Evolutionary conservation across 2,888 invertebrate species (phyloP), one percentile per base, ranked within the genome.

Genomic region (Leptinotarsa haldemani): DNA sequence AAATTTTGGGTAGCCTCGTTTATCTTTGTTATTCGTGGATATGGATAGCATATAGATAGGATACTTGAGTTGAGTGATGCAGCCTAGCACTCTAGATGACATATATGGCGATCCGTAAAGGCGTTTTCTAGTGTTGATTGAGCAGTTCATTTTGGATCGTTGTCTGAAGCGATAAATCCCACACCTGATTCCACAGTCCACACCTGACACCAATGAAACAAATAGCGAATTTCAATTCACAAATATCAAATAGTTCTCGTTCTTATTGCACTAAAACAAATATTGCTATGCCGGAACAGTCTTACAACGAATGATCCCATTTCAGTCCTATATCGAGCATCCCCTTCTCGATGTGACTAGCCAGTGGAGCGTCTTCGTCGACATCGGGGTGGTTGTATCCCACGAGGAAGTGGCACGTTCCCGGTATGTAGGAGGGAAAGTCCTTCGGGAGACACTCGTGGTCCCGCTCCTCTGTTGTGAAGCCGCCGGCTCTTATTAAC

Each of bases 371-470:
- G 4, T 88, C 88, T 9, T 88, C 87, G 69, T 92, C 90, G 50
- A 95, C 88, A 7, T 90, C 90, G 0, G 93, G 92, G 86, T 96
- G 94, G 75, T 90, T 90, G 89, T 95, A 97, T 80, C 91, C 92
- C 83, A 93, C 92, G 70, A 97, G 90, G 87, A 97, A 97, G 88
- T 97, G 92, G 86, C 96, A 96, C 50, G 95, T 95, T 79, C 95
- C 95, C 63, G 92, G 90, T 72, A 93, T 92, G 83, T 93, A 91
- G 82, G 92, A 89, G 63, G 95, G 94, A 88, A 96, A 96, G 82
- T 95, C 96, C 87, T 93, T 94, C 13, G 97, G 97, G 80, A 97
- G 90, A 87, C 93, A 94, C 73, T 92, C 91, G 61, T 92, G 91
- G 82, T 93, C 92, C 79, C 97, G 91, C 16, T 93, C 89, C 84